A percentile compares a stretch with the other conserved stretches of the same genome.
Evolutionary conservation across 2,888 invertebrate species (phyloP).

Genomic region (Kryphioiulus occultus): DNA sequence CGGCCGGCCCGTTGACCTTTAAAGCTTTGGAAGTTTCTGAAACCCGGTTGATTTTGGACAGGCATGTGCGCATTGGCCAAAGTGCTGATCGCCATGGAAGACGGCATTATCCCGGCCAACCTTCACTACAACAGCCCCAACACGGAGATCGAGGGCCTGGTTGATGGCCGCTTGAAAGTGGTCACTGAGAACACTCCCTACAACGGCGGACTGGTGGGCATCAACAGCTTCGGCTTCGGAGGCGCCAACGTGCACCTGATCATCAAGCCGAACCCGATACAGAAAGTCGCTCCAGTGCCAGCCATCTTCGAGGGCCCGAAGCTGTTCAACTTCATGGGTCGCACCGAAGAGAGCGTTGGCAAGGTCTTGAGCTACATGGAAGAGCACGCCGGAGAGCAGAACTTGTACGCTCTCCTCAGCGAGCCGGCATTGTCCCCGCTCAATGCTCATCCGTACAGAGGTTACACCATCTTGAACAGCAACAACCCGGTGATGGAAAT

Average conservation of each 20-base stretch:
- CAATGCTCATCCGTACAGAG: slow-evolving; percentile 80
- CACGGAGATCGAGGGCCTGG: slow-evolving; percentile 86
- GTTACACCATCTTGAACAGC: slow-evolving; percentile 77
- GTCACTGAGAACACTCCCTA: slow-evolving; percentile 82
- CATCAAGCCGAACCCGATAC: slow-evolving; percentile 79
- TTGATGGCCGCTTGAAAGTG: slow-evolving; percentile 88
- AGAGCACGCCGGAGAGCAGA: slow-evolving; percentile 70
- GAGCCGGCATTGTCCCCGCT: slow-evolving; percentile 76
- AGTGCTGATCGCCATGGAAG: slow-evolving; percentile 90
- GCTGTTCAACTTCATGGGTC: slow-evolving; percentile 80
- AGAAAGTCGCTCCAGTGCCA: slow-evolving; percentile 62
- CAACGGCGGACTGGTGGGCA: slow-evolving; percentile 88
- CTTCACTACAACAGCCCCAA: slow-evolving; percentile 89
- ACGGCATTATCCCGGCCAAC: slow-evolving; percentile 87
- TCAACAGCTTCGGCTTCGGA: slow-evolving; percentile 98
- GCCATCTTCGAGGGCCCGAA: slow-evolving; percentile 70
- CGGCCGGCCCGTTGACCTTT: background rate
- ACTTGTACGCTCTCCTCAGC: slow-evolving; percentile 79
- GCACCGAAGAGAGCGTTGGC: slow-evolving; percentile 81
- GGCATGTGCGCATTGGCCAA: slow-evolving; percentile 92
- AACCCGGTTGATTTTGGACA: slow-evolving; percentile 54
- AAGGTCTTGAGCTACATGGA: slow-evolving; percentile 69
- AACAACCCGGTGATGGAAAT: slow-evolving; percentile 58
- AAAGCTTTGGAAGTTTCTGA: background rate
- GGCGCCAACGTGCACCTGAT: slow-evolving; percentile 95